A percentile compares a stretch with the other conserved stretches of the same genome.
These are phyloP conservation scores for Thymelicus sylvestris DNA, from an alignment of 2,888 invertebrate genomes.

Conservation along the genomic window DNA sequence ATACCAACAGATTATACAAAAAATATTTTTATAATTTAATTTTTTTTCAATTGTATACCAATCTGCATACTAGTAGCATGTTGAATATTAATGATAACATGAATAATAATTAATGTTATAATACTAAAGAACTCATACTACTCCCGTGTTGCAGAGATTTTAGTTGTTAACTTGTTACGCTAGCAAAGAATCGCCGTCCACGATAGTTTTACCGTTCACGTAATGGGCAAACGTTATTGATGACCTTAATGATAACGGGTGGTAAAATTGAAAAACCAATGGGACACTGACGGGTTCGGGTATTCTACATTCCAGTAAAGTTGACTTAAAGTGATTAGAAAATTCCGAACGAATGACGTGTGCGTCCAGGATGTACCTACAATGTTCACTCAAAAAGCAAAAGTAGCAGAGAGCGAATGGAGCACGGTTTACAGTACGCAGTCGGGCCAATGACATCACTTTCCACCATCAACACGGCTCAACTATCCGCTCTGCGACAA, in stretches of 20 bases:
- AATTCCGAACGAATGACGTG: constrained; percentile 75
- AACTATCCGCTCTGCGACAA: constrained; percentile 45
- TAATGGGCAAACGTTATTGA: constrained; percentile 14
- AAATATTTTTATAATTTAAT: neutral
- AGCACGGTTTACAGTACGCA: constrained; percentile 64
- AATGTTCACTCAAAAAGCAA: constrained; percentile 77
- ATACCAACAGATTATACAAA: constrained; percentile 4
- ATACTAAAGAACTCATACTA: neutral
- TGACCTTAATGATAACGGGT: constrained; percentile 28
- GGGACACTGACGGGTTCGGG: constrained; percentile 14
- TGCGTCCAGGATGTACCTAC: constrained; percentile 64
- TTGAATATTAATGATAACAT: constrained; percentile 10
- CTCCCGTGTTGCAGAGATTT: constrained; percentile 1
- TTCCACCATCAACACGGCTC: constrained; percentile 58
- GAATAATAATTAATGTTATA: constrained; percentile 17
- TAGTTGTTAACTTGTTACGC: neutral
- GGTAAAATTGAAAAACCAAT: constrained; percentile 14
- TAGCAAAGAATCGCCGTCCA: neutral
- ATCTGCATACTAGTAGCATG: constrained; percentile 11
- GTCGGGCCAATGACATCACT: constrained; percentile 77
- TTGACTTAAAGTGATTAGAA: constrained; percentile 60
- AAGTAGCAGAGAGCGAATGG: constrained; percentile 73
- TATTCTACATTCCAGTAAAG: constrained; percentile 34
- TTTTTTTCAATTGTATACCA: constrained; percentile 2
- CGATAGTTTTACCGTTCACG: constrained; percentile 22